Conservation (phyloP, 2,797 vertebrate genomes). For the Trachurus trachurus region DNA sequence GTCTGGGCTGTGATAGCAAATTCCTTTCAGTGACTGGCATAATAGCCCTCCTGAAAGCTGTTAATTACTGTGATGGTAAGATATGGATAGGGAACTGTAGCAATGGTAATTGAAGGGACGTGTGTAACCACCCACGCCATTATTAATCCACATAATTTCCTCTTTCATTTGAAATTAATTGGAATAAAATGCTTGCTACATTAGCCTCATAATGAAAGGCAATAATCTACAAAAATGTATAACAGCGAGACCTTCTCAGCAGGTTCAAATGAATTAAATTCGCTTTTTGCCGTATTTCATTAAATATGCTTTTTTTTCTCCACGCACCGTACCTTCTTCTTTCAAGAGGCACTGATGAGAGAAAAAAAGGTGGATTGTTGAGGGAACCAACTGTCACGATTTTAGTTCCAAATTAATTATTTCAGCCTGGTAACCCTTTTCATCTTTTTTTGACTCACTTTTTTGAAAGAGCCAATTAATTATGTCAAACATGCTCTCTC, state of each 20-base stretch:
- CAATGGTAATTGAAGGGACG: constrained; percentile 76
- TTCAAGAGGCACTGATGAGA: constrained; percentile 80
- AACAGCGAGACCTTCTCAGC: constrained; percentile 84
- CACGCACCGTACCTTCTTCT: constrained; percentile 74
- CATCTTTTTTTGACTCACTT: constrained; percentile 95
- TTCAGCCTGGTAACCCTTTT: constrained; percentile 97
- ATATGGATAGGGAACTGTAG: constrained; percentile 60
- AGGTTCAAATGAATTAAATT: constrained; percentile 94
- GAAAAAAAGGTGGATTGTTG: constrained; percentile 82
- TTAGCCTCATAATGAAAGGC: constrained; percentile 91
- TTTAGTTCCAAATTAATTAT: constrained; percentile 95
- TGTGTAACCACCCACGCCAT: constrained; percentile 83
- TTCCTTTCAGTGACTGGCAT: constrained; percentile 58
- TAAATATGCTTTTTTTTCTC: constrained; percentile 85
- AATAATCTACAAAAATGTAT: constrained; percentile 91
- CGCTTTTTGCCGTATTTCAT: constrained; percentile 91
- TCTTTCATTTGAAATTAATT: constrained; percentile 93
- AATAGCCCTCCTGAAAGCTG: constrained; percentile 64
- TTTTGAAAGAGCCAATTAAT: constrained; percentile 97
- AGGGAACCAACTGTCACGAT: constrained; percentile 93
- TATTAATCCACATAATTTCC: constrained; percentile 92
- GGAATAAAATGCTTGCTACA: constrained; percentile 94
- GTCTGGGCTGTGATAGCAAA: constrained; percentile 36
- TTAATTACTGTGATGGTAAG: constrained; percentile 80
- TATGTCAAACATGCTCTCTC: constrained; percentile 93